A percentile compares a stretch with the other conserved stretches of the same genome.
These are phyloP conservation scores for Mola mola DNA, from an alignment of 2,113 vertebrate species.

Conservation along the genomic window DNA sequence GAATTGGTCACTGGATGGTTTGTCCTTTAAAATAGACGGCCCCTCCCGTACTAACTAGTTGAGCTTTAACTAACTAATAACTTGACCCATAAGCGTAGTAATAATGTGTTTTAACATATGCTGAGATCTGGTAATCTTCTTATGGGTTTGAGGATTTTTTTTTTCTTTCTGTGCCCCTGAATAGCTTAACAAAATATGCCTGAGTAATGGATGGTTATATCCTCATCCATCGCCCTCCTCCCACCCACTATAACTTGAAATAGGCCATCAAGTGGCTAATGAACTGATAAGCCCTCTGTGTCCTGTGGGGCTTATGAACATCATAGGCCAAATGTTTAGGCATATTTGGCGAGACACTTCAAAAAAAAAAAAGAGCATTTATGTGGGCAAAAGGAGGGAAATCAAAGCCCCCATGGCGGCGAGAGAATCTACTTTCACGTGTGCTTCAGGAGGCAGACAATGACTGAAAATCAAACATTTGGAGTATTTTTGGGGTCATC, in stretches of 20 bases:
- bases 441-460: not conserved
- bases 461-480: not conserved
- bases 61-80: slow-evolving; percentile 79
- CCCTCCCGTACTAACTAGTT: slow-evolving; percentile 60
- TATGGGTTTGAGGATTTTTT: slow-evolving; percentile 66
- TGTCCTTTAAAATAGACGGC: slow-evolving; percentile 27
- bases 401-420: not conserved
- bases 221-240: slow-evolving; percentile 67
- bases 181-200: slow-evolving; percentile 76
- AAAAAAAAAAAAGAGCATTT: slow-evolving; percentile 26
- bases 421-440: not conserved
- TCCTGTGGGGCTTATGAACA: slow-evolving; percentile 69
- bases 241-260: slow-evolving; percentile 69
- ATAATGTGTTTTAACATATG: slow-evolving; percentile 81
- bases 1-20: not conserved
- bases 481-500: not conserved
- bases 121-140: slow-evolving; percentile 79
- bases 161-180: slow-evolving; percentile 53
- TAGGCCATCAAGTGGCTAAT: slow-evolving; percentile 77
- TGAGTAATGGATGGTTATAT: slow-evolving; percentile 66
- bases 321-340: slow-evolving; percentile 65
- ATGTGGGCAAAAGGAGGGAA: slow-evolving; percentile 32
- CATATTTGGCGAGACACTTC: slow-evolving; percentile 50
- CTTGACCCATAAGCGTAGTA: slow-evolving; percentile 67
- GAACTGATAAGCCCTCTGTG: slow-evolving; percentile 75